These are phyloP conservation scores for Stramonita haemastoma DNA, from an alignment of 2,888 invertebrate species.

Conservation along the genomic window DNA sequence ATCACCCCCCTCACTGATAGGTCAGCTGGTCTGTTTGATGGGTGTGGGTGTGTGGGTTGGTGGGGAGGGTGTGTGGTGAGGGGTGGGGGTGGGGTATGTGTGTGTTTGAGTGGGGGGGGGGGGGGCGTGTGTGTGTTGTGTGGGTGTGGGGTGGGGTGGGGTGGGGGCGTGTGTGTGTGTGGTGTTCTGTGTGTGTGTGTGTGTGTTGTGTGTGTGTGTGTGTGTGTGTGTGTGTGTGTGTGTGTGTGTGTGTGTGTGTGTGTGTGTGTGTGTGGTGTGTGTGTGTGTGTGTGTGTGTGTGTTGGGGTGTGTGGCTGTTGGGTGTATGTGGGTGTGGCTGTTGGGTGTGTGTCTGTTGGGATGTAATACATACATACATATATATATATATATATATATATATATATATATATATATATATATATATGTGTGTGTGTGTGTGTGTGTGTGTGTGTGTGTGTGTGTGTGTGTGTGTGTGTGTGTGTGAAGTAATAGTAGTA, in stretches of 20 bases:
- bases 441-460: background rate
- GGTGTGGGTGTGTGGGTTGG: too few relatives aligned
- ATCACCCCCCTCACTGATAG: constrained; percentile 95
- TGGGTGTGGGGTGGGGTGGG: too few relatives aligned
- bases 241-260: background rate
- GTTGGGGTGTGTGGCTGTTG: background rate
- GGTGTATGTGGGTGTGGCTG: background rate
- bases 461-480: background rate
- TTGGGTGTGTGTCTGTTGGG: background rate
- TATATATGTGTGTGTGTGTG: constrained; percentile 29
- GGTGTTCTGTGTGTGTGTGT: background rate
- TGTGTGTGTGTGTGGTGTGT: background rate
- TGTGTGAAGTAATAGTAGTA: background rate
- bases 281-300: background rate
- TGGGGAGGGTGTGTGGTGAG: too few relatives aligned
- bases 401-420: too few relatives aligned
- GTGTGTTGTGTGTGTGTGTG: background rate
- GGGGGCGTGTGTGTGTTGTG: too few relatives aligned
- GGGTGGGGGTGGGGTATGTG: too few relatives aligned
- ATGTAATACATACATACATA: too few relatives aligned
- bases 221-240: background rate
- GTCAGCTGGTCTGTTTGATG: constrained; percentile 51
- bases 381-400: too few relatives aligned
- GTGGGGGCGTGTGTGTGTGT: too few relatives aligned
- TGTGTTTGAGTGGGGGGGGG: too few relatives aligned